A percentile compares a stretch with the other conserved stretches of the same genome.
Evolutionary conservation across 2,888 invertebrate genomes (phyloP).

Genomic region (Crepidodera aurea): DNA sequence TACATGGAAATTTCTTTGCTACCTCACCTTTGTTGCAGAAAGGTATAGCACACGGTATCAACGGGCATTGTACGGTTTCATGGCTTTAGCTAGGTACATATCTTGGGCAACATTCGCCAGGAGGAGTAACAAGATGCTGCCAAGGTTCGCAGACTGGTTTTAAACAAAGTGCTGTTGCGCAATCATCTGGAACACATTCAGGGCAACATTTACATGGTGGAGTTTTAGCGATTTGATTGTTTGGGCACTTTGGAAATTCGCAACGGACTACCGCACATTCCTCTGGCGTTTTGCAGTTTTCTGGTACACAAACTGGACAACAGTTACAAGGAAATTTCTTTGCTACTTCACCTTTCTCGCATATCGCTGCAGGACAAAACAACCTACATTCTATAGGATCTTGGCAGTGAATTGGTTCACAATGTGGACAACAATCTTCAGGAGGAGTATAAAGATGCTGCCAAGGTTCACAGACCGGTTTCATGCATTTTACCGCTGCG

Average conservation of each 20-base stretch:
- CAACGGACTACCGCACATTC: not conserved
- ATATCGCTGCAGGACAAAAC: no score
- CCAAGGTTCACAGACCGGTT: not conserved
- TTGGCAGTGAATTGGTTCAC: not conserved
- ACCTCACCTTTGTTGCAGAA: not conserved
- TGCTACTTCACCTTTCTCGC: not conserved
- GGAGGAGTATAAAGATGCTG: not conserved
- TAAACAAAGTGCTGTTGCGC: not conserved
- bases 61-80: not conserved
- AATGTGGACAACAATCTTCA: not conserved
- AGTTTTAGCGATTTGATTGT: not conserved
- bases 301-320: not conserved
- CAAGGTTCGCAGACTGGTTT: not conserved
- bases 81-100: not conserved
- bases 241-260: not conserved
- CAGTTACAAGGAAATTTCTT: not conserved
- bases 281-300: no score
- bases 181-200: not conserved
- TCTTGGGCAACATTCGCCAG: not conserved
- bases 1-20: constrained; percentile 6
- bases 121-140: not conserved
- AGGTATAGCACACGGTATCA: not conserved
- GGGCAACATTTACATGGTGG: not conserved
- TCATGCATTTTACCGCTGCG: not conserved
- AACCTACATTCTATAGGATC: not conserved